Base-by-base conservation (phyloP, 2,888 invertebrate species). In the Drosophila fungiperda region DNA sequence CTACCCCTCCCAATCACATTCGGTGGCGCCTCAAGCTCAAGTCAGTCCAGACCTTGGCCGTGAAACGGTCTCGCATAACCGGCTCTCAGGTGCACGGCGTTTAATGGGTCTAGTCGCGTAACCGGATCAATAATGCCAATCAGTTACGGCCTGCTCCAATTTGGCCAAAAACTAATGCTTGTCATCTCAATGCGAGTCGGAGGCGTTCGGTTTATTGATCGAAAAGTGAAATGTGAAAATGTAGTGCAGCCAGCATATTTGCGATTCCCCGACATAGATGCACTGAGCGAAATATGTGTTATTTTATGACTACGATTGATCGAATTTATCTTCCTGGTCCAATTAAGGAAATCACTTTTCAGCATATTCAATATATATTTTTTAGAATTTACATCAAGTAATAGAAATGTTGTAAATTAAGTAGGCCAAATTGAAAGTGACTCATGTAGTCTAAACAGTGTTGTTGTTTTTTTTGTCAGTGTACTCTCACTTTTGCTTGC, bases 221-320 rank as follows among this genome's bases (percentile, higher is more conserved):
- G 63, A 73, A 86, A 87, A 87, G 87, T 80, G 79, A 82, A 81
- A 82, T 73, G 81, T 73, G 73, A 80, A 79, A 73, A 58, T 73
- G 55, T 49, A 64, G 9, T 36, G 42, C 49, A 11, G 23, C 15
- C 45, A 6, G 23, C 20, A 45, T 23, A 7, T 15, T 8, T 20
- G 11, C 36, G 50, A 32, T 32, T 38, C 26, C 4, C n/a, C 29
- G 15, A 45, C 23, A 23, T 12, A 4, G 20, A 11, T 70, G 35
- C 65, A 72, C 59, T 65, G 26, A 20, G 58, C 38, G 58, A 57
- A 67, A 45, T 45, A 6, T 6, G 12, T 9, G 20, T 15, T 45
- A 20, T 15, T 38, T 38, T 38, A 17, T 8, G 17, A 38, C 17
- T 8, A 7, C 17, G 38, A 38, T 38, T 38, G 3, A 17, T 0